Base-by-base conservation (phyloP, 1,140 invertebrate species). In the Anoplophora glabripennis region DNA sequence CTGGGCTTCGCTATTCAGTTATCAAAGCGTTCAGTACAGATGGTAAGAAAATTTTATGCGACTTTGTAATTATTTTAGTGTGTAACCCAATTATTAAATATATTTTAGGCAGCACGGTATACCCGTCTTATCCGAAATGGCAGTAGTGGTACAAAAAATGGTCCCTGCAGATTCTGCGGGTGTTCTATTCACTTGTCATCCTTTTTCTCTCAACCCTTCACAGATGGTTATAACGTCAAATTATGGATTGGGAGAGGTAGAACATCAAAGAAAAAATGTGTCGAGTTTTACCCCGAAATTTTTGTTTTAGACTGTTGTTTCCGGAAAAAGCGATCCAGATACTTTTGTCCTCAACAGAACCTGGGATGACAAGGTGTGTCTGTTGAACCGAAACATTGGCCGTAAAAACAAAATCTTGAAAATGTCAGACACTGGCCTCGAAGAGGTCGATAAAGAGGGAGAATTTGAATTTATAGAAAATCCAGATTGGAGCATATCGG, bases 91-190 rank as follows among this genome's bases (percentile, higher is more conserved):
- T 28, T n/a, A 28, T 28, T 28, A 28, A 28, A 3, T 28, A 17
- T 53, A 46, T 62, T 67, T 35, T 61, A 86, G 85, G 68, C 83
- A 86, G 64, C 80, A 86, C 67, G 89, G 89, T 1, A 82, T 89
- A 68, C 74, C 78, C 9, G 75, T 90, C 36, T 75, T 80, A 40
- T 78, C 82, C 3, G 77, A 81, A 12, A 90, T 92, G 81, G 90
- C 82, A 1, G 90, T 94, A n/a, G 89, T 92, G 11, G 79, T 94
- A 4, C 92, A 94, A 72, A 79, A 82, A 67, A 86, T 93, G 85
- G 84, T 91, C 10, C 64, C 78, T 18, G 80, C 89, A 7, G 82
- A 86, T 38, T 76, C 80, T 1, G 87, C 91, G 11, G 89, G 92
- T 8, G 91, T 93, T 0, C 75, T 93, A 70, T 93, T 93, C 72